A percentile compares a stretch with the other conserved stretches of the same genome.
These are phyloP conservation scores for Drosophila stalkeri DNA, from an alignment of 2,888 invertebrate genomes.

Conservation along the genomic window DNA sequence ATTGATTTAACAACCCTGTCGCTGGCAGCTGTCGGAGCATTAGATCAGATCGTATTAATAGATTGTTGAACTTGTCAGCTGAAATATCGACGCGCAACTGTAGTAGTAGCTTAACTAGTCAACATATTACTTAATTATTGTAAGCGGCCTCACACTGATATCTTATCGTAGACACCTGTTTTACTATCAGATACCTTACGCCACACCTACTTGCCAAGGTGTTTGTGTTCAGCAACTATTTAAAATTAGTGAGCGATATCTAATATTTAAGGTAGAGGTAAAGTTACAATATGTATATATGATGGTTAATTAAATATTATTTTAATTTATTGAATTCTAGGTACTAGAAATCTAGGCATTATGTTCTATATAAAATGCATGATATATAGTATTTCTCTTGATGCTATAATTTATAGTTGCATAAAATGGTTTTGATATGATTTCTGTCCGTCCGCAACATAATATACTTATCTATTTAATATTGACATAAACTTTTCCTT, in stretches of 20 bases:
- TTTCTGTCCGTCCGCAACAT: not conserved
- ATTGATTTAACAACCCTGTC: constrained; percentile 47
- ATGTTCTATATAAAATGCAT: no score
- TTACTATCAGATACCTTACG: constrained; percentile 32
- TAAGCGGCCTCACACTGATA: constrained; percentile 19
- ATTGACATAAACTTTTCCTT: not conserved
- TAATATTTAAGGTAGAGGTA: not conserved
- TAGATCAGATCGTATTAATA: constrained; percentile 29
- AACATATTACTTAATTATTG: constrained; percentile 29
- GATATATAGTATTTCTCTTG: no score
- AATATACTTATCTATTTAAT: not conserved
- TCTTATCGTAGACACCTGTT: constrained; percentile 50
- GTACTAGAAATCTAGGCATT: not conserved
- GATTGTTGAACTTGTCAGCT: constrained; percentile 9
- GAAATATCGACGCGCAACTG: constrained; percentile 2
- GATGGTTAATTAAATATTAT: not conserved
- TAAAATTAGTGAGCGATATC: constrained; percentile 20
- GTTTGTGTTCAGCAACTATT: constrained; percentile 23
- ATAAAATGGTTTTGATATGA: not conserved
- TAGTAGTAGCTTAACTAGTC: not conserved
- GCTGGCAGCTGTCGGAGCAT: constrained; percentile 55
- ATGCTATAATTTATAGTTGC: not conserved
- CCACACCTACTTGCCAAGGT: constrained; percentile 34
- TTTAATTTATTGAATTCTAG: not conserved
- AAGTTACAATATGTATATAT: constrained; percentile 12